Evolutionary conservation across 2,888 invertebrate genomes (phyloP).

Genomic region (Endomychus coccineus): DNA sequence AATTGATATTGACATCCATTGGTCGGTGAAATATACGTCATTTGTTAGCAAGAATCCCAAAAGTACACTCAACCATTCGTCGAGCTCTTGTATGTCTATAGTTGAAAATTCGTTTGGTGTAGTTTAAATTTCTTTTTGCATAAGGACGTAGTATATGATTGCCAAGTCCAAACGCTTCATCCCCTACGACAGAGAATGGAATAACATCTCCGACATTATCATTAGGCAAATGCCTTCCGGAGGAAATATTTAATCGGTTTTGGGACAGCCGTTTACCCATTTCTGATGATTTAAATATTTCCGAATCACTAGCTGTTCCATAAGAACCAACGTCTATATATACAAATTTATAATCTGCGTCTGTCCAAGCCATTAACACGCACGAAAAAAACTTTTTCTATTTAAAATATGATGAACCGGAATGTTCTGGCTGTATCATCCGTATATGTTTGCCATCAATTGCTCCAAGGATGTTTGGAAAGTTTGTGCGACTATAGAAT

Average conservation of each 20-base stretch:
- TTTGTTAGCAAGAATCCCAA: constrained; percentile 32
- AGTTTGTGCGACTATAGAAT: constrained; percentile 26
- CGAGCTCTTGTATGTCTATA: constrained; percentile 25
- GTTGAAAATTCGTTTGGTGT: constrained; percentile 21
- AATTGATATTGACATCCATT: constrained; percentile 12
- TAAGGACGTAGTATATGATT: constrained; percentile 29
- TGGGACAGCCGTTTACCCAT: constrained; percentile 24
- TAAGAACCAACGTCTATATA: constrained; percentile 25
- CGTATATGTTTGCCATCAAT: constrained; percentile 31
- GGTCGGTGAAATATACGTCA: constrained; percentile 29
- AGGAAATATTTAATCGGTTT: constrained; percentile 23
- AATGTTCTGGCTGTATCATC: constrained; percentile 24
- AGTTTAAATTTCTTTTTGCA: constrained; percentile 25
- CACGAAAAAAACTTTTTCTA: constrained; percentile 27
- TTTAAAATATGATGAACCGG: constrained; percentile 26
- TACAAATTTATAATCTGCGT: constrained; percentile 22
- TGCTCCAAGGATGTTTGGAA: constrained; percentile 33
- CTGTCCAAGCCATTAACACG: constrained; percentile 20
- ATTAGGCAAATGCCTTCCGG: constrained; percentile 23
- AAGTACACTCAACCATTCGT: constrained; percentile 27
- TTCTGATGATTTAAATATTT: constrained; percentile 26
- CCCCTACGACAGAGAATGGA: constrained; percentile 28
- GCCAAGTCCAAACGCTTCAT: constrained; percentile 31
- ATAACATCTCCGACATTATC: constrained; percentile 25
- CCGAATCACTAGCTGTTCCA: constrained; percentile 26